Evolutionary conservation across 30 jellyfish, hydroid and myxozoan species (phyloP), one percentile per base, ranked within the genome.

Genomic region (Hydra vulgaris): DNA sequence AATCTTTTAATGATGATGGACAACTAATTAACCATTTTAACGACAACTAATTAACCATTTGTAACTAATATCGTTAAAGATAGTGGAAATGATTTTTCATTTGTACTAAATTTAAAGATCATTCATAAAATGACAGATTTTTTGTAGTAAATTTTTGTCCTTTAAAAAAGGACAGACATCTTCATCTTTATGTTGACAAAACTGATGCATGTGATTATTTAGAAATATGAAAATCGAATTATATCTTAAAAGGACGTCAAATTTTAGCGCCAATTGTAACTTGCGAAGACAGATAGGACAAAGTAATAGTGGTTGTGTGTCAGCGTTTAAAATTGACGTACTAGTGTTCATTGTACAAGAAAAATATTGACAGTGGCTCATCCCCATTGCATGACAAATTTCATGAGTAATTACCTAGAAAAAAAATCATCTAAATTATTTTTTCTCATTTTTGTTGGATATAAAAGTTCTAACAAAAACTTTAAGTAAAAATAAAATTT

Each of bases 281-380:
- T 90, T 90, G 7, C 97, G 95, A n/a, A 90, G 85, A 77, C 97
- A 90, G n/a, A 90, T 82, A 0, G 97, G 97, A 74, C 97, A 90
- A 23, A 90, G 83, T 25, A 86, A 80, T 23, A 90, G 82, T 17
- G 97, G 95, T 81, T 90, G 97, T 67, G 56, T 86, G 18, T 90
- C 97, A 21, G 77, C 95, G 54, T 86, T 89, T 8, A 84, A 26
- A 7, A 90, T 74, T 0, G 82, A 78, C 7, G 71, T 19, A 53
- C 94, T 84, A 54, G 88, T 74, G 84, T 90, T 90, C 96, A 90
- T 83, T 73, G 92, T 85, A 26, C 97, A 90, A 26, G 79, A 84
- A 88, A 72, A 90, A 40, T 86, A 90, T 53, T 68, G 86, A 90
- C 97, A 90, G 66, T 90, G 97, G 68, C 81, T 72, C 70, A 90